Base-by-base conservation (phyloP, 2,113 vertebrate species). In the Tachysurus fulvidraco region DNA sequence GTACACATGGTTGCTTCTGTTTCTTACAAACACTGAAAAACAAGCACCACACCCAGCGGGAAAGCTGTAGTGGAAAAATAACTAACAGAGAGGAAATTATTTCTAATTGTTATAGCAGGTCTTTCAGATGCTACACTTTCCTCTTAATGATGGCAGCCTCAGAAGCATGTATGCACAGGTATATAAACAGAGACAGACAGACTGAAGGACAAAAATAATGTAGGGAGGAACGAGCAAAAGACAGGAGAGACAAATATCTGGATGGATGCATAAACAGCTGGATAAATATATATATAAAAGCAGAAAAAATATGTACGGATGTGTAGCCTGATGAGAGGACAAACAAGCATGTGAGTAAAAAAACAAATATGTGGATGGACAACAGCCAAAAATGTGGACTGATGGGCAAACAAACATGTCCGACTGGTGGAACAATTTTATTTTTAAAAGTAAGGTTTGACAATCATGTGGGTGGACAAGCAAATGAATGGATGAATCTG, bases 1-100 rank as follows among this genome's bases (percentile, higher is more conserved):
- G 67, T 84, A 69, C 65, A 67, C 81, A 54, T 23, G 60, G n/a
- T 85, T 83, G 79, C 83, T 71, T n/a, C 54, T 67, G 87, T 82
- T 85, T 57, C 28, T n/a, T 62, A 62, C 59, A 69, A 77, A 67
- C 69, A 65, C 46, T 64, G 16, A 57, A 17, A 71, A 59, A 52
- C 44, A 54, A 55, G n/a, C 23, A 30, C 55, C 60, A 84, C 69
- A 44, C 74, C 60, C 79, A 85, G 54, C 13, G 19, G 86, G 74
- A 73, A 73, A 73, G 36, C 23, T 74, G 36, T 50, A 60, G 44
- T 41, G 59, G 59, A 83, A 87, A 83, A 67, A 57, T 8, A 81
- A 46, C 57, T 57, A 73, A 71, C 54, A 21, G 54, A 54, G 30
- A 73, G 50, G 67, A 84, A 84, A 84, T 64, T 25, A 81, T 13